Percentiles rank a stretch among this genome's conserved stretches.
phyloP scores from a whole-genome alignment of 2,888 invertebrate genomes.

The Eupithecia tripunctaria region DNA sequence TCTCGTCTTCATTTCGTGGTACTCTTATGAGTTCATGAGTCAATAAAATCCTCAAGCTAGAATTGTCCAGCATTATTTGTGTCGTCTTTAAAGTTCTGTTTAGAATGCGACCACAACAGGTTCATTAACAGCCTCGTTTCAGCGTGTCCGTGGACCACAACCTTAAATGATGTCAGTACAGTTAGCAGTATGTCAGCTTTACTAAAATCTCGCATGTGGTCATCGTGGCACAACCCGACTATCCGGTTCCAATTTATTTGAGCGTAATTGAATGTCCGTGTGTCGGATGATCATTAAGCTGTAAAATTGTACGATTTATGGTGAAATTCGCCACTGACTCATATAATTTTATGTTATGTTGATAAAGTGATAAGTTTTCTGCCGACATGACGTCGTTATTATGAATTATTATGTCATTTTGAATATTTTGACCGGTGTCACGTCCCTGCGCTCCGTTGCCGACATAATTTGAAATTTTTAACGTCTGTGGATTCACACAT shows the following conservation, averaged over 20 bases:
- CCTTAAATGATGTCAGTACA: not conserved
- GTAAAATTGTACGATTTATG: slow-evolving; percentile 19
- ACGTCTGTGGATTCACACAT: not conserved
- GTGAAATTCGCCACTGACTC: slow-evolving; percentile 13
- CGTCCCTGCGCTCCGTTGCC: not conserved
- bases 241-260: slow-evolving; percentile 21
- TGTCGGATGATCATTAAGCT: slow-evolving; percentile 21
- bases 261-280: slow-evolving; percentile 19
- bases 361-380: slow-evolving; percentile 14
- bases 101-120: not conserved
- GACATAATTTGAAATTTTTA: not conserved
- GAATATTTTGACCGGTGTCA: not conserved
- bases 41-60: not conserved
- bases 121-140: not conserved
- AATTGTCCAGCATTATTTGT: not conserved
- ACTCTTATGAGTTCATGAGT: not conserved
- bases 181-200: slow-evolving; percentile 17
- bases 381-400: not conserved
- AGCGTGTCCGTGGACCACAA: not conserved
- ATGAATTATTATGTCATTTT: not conserved
- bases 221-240: slow-evolving; percentile 12
- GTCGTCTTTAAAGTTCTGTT: not conserved
- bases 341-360: slow-evolving; percentile 20
- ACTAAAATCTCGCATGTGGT: slow-evolving; percentile 7
- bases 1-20: not conserved